phyloP scores from a whole-genome alignment of 2,797 vertebrate genomes.

The Melanotaenia maccullochi region DNA sequence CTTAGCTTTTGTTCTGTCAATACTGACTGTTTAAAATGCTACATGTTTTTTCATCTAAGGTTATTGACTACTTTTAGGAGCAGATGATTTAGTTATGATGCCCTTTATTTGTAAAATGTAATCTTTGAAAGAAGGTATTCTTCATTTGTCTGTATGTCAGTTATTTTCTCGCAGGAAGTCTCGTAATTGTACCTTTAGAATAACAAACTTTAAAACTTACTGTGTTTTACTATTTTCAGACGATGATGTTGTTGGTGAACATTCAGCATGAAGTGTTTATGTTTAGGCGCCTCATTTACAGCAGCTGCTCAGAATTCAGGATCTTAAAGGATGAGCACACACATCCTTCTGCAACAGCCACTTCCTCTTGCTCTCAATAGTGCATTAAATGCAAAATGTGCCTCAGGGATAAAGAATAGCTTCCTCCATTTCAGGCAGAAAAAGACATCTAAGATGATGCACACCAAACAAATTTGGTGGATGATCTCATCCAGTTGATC shows the following conservation, averaged over 20 bases:
- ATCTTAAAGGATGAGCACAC: constrained; percentile 8
- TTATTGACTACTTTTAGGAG: background rate
- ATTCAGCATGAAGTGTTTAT: background rate
- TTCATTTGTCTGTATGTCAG: background rate
- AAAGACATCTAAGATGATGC: constrained; percentile 59
- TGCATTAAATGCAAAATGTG: constrained; percentile 44
- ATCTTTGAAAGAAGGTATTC: too few species aligned
- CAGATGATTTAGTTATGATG: background rate
- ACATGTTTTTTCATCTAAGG: background rate
- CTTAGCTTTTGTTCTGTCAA: background rate
- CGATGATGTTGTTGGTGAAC: background rate
- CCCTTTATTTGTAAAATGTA: too few species aligned
- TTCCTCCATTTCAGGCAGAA: constrained; percentile 62
- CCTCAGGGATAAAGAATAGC: constrained; percentile 55
- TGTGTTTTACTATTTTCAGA: background rate
- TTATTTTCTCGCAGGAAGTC: background rate
- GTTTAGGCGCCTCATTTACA: background rate
- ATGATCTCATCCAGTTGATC: constrained; percentile 71
- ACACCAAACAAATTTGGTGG: constrained; percentile 37
- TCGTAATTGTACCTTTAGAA: background rate
- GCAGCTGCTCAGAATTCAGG: constrained; percentile 1
- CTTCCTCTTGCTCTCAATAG: constrained; percentile 61
- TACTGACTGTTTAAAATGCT: background rate
- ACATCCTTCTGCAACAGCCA: constrained; percentile 1
- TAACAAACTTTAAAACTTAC: too few species aligned